phyloP scores from a whole-genome alignment of 2,888 invertebrate genomes.

The Autographa pulchrina region DNA sequence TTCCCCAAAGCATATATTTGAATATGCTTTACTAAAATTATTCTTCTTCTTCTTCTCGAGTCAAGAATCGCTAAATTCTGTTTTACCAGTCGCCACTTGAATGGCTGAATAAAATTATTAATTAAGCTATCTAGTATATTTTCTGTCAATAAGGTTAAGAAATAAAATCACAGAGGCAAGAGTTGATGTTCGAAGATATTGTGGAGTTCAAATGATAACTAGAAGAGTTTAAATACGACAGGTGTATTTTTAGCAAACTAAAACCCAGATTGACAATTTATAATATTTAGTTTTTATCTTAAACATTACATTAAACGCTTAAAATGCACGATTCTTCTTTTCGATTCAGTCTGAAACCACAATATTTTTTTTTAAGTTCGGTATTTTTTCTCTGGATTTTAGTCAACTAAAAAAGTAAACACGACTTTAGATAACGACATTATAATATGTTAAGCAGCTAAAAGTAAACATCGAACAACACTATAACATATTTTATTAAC shows the following conservation, averaged over 20 bases:
- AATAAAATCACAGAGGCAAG: neutral
- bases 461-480: constrained; percentile 45
- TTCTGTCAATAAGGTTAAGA: neutral
- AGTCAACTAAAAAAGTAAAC: neutral
- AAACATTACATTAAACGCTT: too few relatives aligned
- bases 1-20: too few relatives aligned
- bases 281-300: too few relatives aligned
- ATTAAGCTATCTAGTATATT: neutral
- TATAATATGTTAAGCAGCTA: constrained; percentile 39
- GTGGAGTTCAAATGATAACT: neutral
- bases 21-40: too few relatives aligned
- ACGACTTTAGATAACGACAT: neutral
- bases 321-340: too few relatives aligned
- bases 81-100: too few relatives aligned
- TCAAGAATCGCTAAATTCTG: too few relatives aligned
- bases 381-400: neutral
- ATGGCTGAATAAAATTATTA: too few relatives aligned
- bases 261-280: neutral
- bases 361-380: too few relatives aligned
- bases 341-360: too few relatives aligned
- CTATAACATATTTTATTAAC: constrained; percentile 35
- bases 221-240: neutral
- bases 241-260: neutral
- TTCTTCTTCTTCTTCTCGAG: too few relatives aligned
- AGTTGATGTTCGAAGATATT: neutral